Evolutionary conservation across 2,113 vertebrate genomes (phyloP), one percentile per base, ranked within the genome.

Genomic region (Polypterus bichir): DNA sequence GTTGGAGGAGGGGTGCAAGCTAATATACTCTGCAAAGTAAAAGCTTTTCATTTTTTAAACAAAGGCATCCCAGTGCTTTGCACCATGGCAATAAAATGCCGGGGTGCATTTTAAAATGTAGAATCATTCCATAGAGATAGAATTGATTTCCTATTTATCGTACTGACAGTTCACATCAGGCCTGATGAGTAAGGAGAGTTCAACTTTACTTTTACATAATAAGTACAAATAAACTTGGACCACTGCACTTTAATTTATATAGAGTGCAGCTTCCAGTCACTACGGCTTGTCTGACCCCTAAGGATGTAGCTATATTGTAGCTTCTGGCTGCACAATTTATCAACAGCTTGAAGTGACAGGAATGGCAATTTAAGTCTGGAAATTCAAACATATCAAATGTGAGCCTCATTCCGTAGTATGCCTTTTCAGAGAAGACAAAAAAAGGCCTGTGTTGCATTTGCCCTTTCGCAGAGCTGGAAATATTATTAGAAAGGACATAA

Each of bases 401-500:
- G 88, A 88, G 89, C 88, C 89, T 88, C 88, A 90, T 93, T 94
- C 84, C 83, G 87, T 79, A 70, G 72, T 73, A 76, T 87, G 72
- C 69, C 80, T 79, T 87, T 85, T 72, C 83, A 88, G 84, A 83
- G 76, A 85, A 78, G 79, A 77, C 75, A 82, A 87, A 70, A 70
- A 70, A 83, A 83, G 86, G 88, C 84, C 85, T 89, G 74, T 83
- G 88, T 88, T 82, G 86, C 87, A 92, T 86, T 91, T 94, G 92
- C 91, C 93, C 92, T 94, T 97, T 92, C 90, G 89, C 88, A 88
- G 92, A 90, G 90, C 91, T 87, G 87, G 91, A 89, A 94, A 95
- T 98, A 98, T 98, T 98, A 98, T 97, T 97, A 97, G 96, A 97
- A 97, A 94, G 92, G 94, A 97, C 93, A 93, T 96, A 97, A 97